Conservation (phyloP, 2,888 invertebrate genomes). For the Diaperis boleti region DNA sequence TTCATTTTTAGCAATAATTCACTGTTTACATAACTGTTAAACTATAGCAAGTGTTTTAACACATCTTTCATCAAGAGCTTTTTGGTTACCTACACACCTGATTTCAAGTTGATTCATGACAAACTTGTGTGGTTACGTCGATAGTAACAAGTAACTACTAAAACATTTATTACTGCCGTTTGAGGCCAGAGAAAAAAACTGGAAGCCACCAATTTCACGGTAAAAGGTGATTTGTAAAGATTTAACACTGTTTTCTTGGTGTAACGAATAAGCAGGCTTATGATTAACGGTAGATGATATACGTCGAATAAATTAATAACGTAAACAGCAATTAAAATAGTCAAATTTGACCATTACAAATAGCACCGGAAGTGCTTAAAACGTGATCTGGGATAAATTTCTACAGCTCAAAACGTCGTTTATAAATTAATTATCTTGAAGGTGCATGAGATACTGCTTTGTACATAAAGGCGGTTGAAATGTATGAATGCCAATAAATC, state of each 20-base stretch:
- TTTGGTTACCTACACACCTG: not conserved
- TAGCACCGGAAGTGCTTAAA: slow-evolving; percentile 28
- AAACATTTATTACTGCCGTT: not conserved
- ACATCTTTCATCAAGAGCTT: too few relatives aligned
- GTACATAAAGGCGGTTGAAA: slow-evolving; percentile 8
- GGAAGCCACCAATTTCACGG: not conserved
- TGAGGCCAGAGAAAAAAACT: not conserved
- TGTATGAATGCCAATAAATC: slow-evolving; percentile 12
- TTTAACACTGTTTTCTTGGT: not conserved
- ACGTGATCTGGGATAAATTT: slow-evolving; percentile 29
- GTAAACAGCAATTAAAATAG: slow-evolving; percentile 24
- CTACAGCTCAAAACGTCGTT: slow-evolving; percentile 8
- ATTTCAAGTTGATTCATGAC: not conserved
- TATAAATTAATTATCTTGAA: slow-evolving; percentile 22
- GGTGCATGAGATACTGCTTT: slow-evolving; percentile 15
- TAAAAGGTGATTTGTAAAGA: not conserved
- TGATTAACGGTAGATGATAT: slow-evolving; percentile 15
- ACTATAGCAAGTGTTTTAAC: slow-evolving; percentile 23
- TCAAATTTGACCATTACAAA: slow-evolving; percentile 24
- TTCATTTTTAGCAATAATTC: slow-evolving; percentile 30
- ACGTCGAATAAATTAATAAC: slow-evolving; percentile 9
- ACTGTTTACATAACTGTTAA: slow-evolving; percentile 26
- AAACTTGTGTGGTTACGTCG: not conserved
- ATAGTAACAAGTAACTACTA: too few relatives aligned
- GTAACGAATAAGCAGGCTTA: not conserved